Conservation (phyloP, 2,888 invertebrate genomes). For the Drosophila percnosoma region DNA sequence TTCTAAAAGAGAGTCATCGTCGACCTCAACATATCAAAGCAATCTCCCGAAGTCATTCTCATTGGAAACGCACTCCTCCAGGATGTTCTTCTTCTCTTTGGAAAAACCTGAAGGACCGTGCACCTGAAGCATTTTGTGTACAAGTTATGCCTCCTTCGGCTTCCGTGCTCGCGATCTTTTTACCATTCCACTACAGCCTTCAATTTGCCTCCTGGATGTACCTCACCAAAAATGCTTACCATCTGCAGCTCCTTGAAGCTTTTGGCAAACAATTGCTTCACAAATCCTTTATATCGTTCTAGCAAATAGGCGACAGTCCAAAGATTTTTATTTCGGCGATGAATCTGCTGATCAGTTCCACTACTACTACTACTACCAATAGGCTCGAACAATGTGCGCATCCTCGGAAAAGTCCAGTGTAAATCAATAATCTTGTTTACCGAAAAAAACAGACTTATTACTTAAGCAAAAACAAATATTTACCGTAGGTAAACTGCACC, state of each 20-base stretch:
- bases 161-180: background rate
- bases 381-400: background rate
- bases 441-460: background rate
- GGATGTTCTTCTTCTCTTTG: background rate
- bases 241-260: background rate
- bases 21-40: too few species aligned
- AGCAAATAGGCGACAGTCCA: background rate
- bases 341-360: background rate
- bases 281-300: background rate
- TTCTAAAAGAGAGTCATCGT: too few species aligned
- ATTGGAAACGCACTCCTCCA: background rate
- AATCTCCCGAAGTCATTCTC: background rate
- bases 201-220: background rate
- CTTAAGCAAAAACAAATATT: background rate
- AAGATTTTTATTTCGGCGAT: background rate
- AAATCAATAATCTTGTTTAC: background rate
- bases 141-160: background rate
- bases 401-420: background rate
- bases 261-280: background rate
- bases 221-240: background rate
- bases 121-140: background rate
- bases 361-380: background rate
- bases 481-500: background rate
- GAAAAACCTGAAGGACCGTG: background rate
- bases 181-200: background rate